phyloP scores from a whole-genome alignment of 2,888 invertebrate genomes.

The Nebria brevicollis region DNA sequence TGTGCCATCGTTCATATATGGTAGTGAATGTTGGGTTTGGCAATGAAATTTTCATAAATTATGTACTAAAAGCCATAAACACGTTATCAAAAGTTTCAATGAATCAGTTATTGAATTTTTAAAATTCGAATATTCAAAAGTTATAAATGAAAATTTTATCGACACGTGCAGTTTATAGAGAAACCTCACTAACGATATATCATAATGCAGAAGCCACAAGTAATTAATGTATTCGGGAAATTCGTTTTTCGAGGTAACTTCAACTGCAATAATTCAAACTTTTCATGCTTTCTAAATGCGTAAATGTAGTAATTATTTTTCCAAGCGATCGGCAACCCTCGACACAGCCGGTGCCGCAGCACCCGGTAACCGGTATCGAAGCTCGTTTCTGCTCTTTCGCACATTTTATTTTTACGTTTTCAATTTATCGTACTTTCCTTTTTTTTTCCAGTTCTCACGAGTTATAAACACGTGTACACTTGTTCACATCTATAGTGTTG shows the following conservation, averaged over 20 bases:
- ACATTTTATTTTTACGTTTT: conserved; percentile 3
- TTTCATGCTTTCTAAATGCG: conserved; percentile 30
- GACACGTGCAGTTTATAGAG: conserved; percentile 7
- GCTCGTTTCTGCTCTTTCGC: background rate
- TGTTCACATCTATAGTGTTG: background rate
- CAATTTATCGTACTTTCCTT: conserved; percentile 7
- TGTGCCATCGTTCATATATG: too few relatives aligned
- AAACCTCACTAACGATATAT: conserved; percentile 12
- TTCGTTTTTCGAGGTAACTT: conserved; percentile 43
- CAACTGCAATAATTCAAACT: conserved; percentile 36
- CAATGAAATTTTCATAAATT: background rate
- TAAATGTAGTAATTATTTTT: conserved; percentile 35
- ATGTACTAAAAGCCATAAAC: background rate
- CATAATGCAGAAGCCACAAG: conserved; percentile 42
- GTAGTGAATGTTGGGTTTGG: too few relatives aligned
- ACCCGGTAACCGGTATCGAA: background rate
- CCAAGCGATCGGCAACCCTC: conserved; percentile 26
- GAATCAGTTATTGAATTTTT: background rate
- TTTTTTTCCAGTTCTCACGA: background rate
- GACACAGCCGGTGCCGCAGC: conserved; percentile 14
- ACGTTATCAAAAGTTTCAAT: background rate
- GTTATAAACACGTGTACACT: background rate
- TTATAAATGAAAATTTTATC: background rate
- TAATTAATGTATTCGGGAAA: conserved; percentile 44
- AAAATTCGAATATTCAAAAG: background rate